phyloP scores from a whole-genome alignment of 1,140 invertebrate species.

The Drosophila ohnishii region DNA sequence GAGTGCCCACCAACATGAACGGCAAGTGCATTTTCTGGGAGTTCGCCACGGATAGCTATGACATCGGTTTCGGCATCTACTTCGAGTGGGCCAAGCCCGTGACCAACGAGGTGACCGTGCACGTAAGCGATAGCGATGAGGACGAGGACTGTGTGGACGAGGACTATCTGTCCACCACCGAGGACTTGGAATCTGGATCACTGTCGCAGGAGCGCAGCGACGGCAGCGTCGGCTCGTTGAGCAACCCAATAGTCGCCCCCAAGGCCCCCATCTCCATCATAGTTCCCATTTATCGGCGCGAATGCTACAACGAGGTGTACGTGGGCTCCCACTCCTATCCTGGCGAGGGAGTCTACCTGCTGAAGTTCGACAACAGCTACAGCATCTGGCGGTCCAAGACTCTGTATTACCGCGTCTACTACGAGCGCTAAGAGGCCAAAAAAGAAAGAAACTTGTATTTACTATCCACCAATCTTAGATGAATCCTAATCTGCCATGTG shows the following conservation, averaged over 20 bases:
- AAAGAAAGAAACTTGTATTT: conserved; percentile 9
- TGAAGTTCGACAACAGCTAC: conserved; percentile 99
- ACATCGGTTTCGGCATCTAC: conserved; percentile 99
- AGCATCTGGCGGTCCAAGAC: conserved; percentile 99
- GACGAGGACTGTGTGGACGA: conserved; percentile 86
- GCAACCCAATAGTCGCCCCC: conserved; percentile 46
- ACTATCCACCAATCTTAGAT: conserved; percentile 22
- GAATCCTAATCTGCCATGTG: conserved; percentile 30
- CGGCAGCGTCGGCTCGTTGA: conserved; percentile 9
- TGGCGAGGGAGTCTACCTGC: conserved; percentile 97
- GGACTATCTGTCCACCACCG: conserved; percentile 84
- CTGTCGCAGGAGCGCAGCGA: conserved; percentile 71
- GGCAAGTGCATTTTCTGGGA: conserved; percentile 99
- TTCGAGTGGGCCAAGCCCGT: conserved; percentile 98
- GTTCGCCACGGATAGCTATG: conserved; percentile 99
- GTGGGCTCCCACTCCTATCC: conserved; percentile 98
- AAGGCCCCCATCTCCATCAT: conserved; percentile 89
- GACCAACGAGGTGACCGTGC: conserved; percentile 92
- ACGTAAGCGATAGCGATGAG: conserved; percentile 93
- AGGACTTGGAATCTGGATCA: conserved; percentile 82
- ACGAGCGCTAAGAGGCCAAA: conserved; percentile 87
- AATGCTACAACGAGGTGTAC: conserved; percentile 98
- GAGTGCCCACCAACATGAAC: conserved; percentile 98
- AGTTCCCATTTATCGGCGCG: conserved; percentile 96
- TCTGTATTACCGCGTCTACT: conserved; percentile 99